Evolutionary conservation across 2,888 invertebrate species (phyloP), one percentile per base, ranked within the genome.

Genomic region (Eilema griseolum): DNA sequence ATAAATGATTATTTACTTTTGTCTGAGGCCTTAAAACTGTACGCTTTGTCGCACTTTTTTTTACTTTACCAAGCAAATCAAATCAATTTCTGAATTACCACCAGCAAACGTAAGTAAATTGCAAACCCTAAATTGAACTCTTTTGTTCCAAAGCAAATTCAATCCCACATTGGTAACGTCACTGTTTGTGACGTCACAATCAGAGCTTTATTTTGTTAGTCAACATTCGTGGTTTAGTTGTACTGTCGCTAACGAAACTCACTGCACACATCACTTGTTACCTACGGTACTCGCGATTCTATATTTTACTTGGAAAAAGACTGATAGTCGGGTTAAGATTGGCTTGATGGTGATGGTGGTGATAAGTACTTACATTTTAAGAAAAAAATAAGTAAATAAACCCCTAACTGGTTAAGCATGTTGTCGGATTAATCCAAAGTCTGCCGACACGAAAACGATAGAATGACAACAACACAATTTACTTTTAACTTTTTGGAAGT

Each of bases 121-220:
- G 64, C 41, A 64, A 70, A 62, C 71, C 72, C 72, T 80, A 74
- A 76, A 76, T 76, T 75, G 61, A 70, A 66, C 67, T 73, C 77
- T 79, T 76, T 83, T 82, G 77, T 81, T 75, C 75, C 65, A 65
- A 70, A 67, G 72, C 68, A 78, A 84, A 85, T 78, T 78, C 79
- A 78, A 83, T 85, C 78, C 68, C 71, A 52, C 66, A 37, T 67
- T 63, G 70, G 79, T 83, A 78, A 74, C 78, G 76, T 79, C 63
- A 74, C 75, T 69, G 70, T 76, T 67, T 70, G 71, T 69, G 69
- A 74, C 71, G 66, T 72, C 70, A 68, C 70, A 68, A 74, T 46
- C 65, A 69, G 65, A 26, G 59, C 52, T 63, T 67, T 71, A 76
- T 80, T 78, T 66, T 66, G 71, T 61, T 66, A 52, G 31, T 63